phyloP scores from a whole-genome alignment of 2,797 vertebrate genomes.

The Gymnocypris eckloni region DNA sequence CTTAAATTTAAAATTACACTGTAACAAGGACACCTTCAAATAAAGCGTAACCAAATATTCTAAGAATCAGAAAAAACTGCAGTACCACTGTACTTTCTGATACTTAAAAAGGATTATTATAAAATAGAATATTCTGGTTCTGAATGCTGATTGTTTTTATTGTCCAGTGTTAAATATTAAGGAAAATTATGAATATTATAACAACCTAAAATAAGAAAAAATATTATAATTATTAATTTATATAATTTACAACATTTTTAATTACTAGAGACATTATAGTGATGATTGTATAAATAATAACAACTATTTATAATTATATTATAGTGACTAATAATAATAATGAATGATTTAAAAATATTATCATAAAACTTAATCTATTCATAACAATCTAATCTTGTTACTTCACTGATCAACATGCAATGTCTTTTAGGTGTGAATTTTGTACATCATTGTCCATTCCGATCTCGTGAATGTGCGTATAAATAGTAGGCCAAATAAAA shows the following conservation, averaged over 20 bases:
- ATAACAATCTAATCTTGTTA: neutral
- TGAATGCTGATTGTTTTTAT: neutral
- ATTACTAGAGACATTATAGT: neutral
- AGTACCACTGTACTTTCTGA: neutral
- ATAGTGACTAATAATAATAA: neutral
- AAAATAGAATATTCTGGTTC: neutral
- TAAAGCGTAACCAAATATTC: neutral
- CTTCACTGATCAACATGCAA: neutral
- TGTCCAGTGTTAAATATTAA: no score
- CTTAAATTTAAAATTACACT: no score
- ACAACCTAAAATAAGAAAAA: neutral
- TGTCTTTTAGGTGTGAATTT: neutral
- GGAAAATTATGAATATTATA: neutral
- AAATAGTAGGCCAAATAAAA: no score
- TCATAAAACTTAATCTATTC: neutral
- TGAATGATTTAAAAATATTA: neutral
- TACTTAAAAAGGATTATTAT: neutral
- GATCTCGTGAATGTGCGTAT: no score
- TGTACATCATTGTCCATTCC: neutral
- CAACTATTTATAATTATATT: neutral
- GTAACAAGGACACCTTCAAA: no score
- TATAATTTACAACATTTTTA: neutral
- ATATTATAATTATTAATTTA: neutral
- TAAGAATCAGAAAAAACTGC: neutral
- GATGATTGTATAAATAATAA: neutral